These are phyloP conservation scores for Drosophila dives DNA, from an alignment of 2,888 invertebrate species.

Conservation along the genomic window DNA sequence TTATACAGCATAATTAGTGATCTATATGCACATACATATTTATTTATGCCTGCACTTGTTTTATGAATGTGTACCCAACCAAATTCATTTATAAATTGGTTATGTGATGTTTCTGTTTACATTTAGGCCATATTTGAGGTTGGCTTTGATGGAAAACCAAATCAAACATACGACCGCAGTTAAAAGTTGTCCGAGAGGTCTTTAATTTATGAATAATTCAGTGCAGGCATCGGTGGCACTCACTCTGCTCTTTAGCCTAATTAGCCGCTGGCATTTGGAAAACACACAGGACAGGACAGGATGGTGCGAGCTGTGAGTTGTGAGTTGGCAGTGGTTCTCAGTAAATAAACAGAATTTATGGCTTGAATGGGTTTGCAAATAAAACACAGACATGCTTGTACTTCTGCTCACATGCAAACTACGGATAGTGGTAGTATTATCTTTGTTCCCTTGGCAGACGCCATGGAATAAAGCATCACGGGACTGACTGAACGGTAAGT, in stretches of 20 bases:
- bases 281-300: neutral
- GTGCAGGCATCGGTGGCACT: slow-evolving; percentile 59
- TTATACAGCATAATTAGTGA: slow-evolving; percentile 3
- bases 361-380: slow-evolving; percentile 15
- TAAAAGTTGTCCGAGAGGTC: slow-evolving; percentile 26
- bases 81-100: slow-evolving; percentile 6
- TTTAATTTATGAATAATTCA: slow-evolving; percentile 73
- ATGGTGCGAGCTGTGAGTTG: neutral
- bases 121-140: slow-evolving; percentile 64
- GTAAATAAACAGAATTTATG: slow-evolving; percentile 41
- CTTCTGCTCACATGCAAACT: neutral
- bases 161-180: slow-evolving; percentile 18
- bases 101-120: slow-evolving; percentile 50
- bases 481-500: slow-evolving; percentile 53
- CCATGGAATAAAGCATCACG: slow-evolving; percentile 36
- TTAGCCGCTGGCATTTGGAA: slow-evolving; percentile 55
- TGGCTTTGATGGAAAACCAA: slow-evolving; percentile 46
- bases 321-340: neutral
- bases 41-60: slow-evolving; percentile 12
- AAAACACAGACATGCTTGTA: slow-evolving; percentile 25
- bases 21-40: slow-evolving; percentile 9
- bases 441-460: slow-evolving; percentile 5
- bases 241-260: slow-evolving; percentile 57
- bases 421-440: slow-evolving; percentile 8
- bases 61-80: slow-evolving; percentile 1